A percentile compares a stretch with the other conserved stretches of the same genome.
Conservation (phyloP, 2,888 invertebrate genomes). For the Ypsolopha sequella region DNA sequence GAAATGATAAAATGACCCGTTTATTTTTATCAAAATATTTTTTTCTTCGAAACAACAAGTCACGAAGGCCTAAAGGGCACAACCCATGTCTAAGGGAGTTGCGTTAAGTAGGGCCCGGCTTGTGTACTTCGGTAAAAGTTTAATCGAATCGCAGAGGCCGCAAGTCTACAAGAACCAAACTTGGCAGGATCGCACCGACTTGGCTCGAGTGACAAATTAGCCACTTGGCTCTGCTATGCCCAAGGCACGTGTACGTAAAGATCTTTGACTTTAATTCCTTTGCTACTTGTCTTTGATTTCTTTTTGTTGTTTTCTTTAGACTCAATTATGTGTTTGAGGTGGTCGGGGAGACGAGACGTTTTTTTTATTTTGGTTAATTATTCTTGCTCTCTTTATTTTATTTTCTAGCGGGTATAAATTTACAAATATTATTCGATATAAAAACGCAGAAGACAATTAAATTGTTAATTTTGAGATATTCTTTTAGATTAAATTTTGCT, state of each 20-base stretch:
- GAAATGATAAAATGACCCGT: background rate
- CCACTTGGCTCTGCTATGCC: slow-evolving; percentile 49
- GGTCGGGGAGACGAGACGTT: too few relatives aligned
- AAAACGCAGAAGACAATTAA: too few relatives aligned
- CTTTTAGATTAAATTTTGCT: too few relatives aligned
- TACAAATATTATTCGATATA: too few relatives aligned
- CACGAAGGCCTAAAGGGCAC: background rate
- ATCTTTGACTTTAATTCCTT: slow-evolving; percentile 39
- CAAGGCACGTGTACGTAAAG: slow-evolving; percentile 39
- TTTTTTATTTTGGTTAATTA: too few relatives aligned
- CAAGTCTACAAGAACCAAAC: slow-evolving; percentile 20
- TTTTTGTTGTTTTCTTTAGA: background rate
- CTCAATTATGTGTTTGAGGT: too few relatives aligned
- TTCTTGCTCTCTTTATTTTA: too few relatives aligned
- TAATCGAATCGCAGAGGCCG: slow-evolving; percentile 63
- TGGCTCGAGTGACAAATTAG: slow-evolving; percentile 60
- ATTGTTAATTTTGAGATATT: too few relatives aligned
- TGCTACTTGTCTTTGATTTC: slow-evolving; percentile 18
- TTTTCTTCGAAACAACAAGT: too few relatives aligned
- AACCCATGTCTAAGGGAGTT: slow-evolving; percentile 17
- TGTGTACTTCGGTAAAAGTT: slow-evolving; percentile 53
- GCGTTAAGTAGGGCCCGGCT: slow-evolving; percentile 50
- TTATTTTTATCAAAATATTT: too few relatives aligned
- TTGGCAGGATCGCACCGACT: slow-evolving; percentile 26
- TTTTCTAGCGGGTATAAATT: too few relatives aligned